Evolutionary conservation across 2,113 vertebrate genomes (phyloP), one percentile per base, ranked within the genome.

Genomic region (Stegastes partitus): DNA sequence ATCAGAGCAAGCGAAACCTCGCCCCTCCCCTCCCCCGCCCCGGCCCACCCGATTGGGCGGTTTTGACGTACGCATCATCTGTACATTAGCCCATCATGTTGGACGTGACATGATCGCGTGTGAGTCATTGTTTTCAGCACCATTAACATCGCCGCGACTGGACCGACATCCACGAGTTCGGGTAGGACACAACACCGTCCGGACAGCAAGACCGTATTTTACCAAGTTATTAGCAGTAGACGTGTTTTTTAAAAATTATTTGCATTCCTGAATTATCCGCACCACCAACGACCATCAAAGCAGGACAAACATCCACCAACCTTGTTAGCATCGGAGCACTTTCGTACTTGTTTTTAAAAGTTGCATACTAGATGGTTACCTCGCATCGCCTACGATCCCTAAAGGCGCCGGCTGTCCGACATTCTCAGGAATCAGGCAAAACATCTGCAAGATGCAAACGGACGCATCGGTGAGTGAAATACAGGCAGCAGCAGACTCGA

Each of bases 91-190:
- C 51, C 59, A 58, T 82, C 84, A 74, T 74, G 72, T 79, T 69
- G 21, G 14, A 91, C 85, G 5, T 69, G 89, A 89, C 72, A 42
- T 70, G 68, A 80, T 56, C 68, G 55, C 26, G 23, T 68, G 73
- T 65, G 79, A 82, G 68, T 85, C 51, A 10, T 78, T 80, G 83
- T 84, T 85, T 84, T 88, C 83, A 91, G 88, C 87, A 93, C 88
- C 88, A 89, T 86, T 81, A 76, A 79, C 82, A 73, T 73, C 14
- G 69, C 70, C 56, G 66, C 62, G 76, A 81, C 57, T 56, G 64
- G 53, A 80, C 83, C 62, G 42, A 65, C 76, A 75, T 70, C 74
- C 56, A 84, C 42, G 50, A 50, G 51, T 67, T 80, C 89, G 85
- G 82, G 39, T 44, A 56, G 75, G 68, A 77, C 66, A 70, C 55